These are phyloP conservation scores for Saxidomus purpurata DNA, from an alignment of 1,140 invertebrate species.

Conservation along the genomic window DNA sequence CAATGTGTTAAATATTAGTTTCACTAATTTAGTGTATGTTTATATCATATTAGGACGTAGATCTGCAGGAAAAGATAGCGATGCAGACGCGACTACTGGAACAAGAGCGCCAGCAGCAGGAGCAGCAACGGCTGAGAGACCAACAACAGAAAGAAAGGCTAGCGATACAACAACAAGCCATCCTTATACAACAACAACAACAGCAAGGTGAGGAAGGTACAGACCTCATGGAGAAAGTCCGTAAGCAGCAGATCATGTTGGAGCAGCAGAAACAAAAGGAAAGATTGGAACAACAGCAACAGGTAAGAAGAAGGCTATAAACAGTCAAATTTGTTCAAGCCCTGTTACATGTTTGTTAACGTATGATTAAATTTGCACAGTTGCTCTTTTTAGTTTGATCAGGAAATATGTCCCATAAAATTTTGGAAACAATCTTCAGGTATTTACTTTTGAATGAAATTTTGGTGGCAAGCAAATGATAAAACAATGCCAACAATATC, in stretches of 20 bases:
- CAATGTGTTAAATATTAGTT: too few relatives aligned
- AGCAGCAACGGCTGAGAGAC: slow-evolving; percentile 64
- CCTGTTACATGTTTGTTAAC: too few relatives aligned
- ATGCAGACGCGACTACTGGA: slow-evolving; percentile 57
- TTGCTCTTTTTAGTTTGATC: too few relatives aligned
- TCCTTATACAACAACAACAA: slow-evolving; percentile 63
- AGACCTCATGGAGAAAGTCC: slow-evolving; percentile 80
- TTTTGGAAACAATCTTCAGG: too few relatives aligned
- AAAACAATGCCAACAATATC: too few relatives aligned
- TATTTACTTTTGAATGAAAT: too few relatives aligned
- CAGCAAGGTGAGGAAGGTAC: slow-evolving; percentile 57
- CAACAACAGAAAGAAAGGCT: slow-evolving; percentile 62
- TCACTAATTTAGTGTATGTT: too few relatives aligned
- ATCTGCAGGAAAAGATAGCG: slow-evolving; percentile 68
- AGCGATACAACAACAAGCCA: slow-evolving; percentile 70
- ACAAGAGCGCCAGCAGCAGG: slow-evolving; percentile 60
- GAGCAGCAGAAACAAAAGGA: slow-evolving; percentile 80
- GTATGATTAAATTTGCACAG: too few relatives aligned
- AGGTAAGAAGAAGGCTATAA: too few relatives aligned
- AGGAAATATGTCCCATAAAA: too few relatives aligned
- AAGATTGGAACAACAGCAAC: slow-evolving; percentile 73
- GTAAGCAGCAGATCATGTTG: slow-evolving; percentile 81
- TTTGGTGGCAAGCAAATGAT: too few relatives aligned
- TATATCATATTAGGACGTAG: slow-evolving; percentile 67
- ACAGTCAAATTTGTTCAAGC: not conserved